Conservation (phyloP, 2,113 vertebrate genomes). For the Amphiprion ocellaris region DNA sequence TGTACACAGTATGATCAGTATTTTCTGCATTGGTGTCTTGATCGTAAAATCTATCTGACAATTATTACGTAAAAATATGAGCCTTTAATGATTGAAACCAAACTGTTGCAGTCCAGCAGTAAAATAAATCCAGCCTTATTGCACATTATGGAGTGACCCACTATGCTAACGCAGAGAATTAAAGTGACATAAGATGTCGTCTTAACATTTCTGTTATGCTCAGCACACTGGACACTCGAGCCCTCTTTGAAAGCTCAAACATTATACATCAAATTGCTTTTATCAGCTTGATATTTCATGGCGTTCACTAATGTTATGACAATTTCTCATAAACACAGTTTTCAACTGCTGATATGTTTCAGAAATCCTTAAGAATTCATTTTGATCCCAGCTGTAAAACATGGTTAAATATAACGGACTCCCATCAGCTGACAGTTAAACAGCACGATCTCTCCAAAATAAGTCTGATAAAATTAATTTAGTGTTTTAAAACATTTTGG, state of each 20-base stretch:
- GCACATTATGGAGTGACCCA: background rate
- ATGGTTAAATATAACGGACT: background rate
- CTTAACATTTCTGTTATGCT: background rate
- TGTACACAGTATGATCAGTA: background rate
- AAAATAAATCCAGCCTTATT: background rate
- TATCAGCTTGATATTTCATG: background rate
- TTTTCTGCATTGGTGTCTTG: too few relatives aligned
- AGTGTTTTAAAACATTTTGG: background rate
- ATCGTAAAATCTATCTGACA: too few relatives aligned
- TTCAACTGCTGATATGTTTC: slow-evolving; percentile 8
- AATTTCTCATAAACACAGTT: background rate
- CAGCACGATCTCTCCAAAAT: background rate
- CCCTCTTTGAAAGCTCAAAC: background rate
- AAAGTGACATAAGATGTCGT: background rate
- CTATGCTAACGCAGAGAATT: background rate
- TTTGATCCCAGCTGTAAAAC: slow-evolving; percentile 18
- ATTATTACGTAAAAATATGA: background rate
- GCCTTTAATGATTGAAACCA: background rate
- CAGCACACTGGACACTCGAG: background rate
- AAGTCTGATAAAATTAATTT: background rate
- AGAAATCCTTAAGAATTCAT: background rate
- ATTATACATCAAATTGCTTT: background rate
- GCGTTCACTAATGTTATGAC: background rate
- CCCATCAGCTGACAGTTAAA: background rate
- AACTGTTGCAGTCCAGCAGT: background rate